Conservation (phyloP, 1,140 invertebrate genomes). For the Temnothorax curvispinosus region DNA sequence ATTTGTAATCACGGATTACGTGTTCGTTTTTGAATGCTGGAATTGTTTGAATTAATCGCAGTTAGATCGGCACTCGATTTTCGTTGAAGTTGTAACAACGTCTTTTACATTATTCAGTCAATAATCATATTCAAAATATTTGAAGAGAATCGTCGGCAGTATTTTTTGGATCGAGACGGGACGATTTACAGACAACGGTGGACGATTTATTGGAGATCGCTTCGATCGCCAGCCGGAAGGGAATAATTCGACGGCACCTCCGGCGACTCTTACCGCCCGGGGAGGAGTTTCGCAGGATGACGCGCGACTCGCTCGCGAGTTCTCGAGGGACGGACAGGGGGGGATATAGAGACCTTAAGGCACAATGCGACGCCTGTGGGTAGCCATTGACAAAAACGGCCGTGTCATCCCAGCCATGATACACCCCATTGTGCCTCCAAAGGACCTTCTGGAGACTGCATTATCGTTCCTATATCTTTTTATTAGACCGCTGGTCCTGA, state of each 20-base stretch:
- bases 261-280: constrained; percentile 22
- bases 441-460: constrained; percentile 75
- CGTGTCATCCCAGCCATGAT: constrained; percentile 79
- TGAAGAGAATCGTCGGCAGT: not conserved
- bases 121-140: not conserved
- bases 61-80: not conserved
- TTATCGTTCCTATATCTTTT: constrained; percentile 78
- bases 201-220: constrained; percentile 19
- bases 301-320: constrained; percentile 48
- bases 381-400: constrained; percentile 79
- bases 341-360: constrained; percentile 73
- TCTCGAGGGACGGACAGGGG: constrained; percentile 17
- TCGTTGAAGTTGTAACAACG: not conserved
- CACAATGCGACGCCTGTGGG: constrained; percentile 73
- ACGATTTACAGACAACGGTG: not conserved
- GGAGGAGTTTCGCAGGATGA: constrained; percentile 40
- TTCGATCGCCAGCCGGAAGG: constrained; percentile 50
- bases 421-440: constrained; percentile 78
- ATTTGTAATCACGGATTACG: not conserved
- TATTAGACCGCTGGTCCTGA: constrained; percentile 72
- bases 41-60: not conserved
- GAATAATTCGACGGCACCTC: constrained; percentile 37
- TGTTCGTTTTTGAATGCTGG: not conserved
- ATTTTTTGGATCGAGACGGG: not conserved
- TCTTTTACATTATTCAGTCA: not conserved